Percentiles rank a stretch among this genome's conserved stretches.
Evolutionary conservation across 2,888 invertebrate species (phyloP).

Genomic region (Unio delphinus): DNA sequence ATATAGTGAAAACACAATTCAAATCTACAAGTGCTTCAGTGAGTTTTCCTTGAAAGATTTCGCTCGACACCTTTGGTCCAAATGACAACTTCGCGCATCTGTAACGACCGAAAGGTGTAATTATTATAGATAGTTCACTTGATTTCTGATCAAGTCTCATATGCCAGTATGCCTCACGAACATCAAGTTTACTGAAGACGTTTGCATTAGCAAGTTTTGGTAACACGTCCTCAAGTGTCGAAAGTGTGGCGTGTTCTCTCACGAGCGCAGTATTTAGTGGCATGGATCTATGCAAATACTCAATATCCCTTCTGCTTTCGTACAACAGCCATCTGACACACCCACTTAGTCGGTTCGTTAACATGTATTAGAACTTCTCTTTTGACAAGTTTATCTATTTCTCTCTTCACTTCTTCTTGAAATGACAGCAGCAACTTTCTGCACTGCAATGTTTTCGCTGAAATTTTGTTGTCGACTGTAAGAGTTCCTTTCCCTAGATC

Average conservation of each 20-base stretch:
- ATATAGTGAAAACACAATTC: conserved; percentile 17
- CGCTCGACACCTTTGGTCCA: conserved; percentile 24
- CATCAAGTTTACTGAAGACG: conserved; percentile 41
- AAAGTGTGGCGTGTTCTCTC: conserved; percentile 25
- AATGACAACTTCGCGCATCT: conserved; percentile 23
- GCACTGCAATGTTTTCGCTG: no score
- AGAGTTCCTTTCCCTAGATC: no score
- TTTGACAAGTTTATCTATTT: background rate
- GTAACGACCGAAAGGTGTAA: conserved; percentile 41
- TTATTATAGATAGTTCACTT: conserved; percentile 37
- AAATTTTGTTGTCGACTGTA: no score
- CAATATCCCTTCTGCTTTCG: conserved; percentile 13
- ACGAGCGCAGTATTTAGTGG: conserved; percentile 28
- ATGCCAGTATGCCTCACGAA: conserved; percentile 38
- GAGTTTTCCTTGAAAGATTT: conserved; percentile 31
- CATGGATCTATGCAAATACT: conserved; percentile 32
- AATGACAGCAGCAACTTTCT: no score
- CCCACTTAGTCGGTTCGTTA: conserved; percentile 21
- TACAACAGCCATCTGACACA: conserved; percentile 23
- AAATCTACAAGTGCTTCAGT: conserved; percentile 21
- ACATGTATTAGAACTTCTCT: conserved; percentile 8
- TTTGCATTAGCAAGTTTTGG: conserved; percentile 31
- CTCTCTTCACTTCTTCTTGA: no score
- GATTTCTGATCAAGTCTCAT: conserved; percentile 26
- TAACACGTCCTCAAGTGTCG: conserved; percentile 38